Base-by-base conservation (phyloP, 2,888 invertebrate species). In the Cotesia congregata region DNA sequence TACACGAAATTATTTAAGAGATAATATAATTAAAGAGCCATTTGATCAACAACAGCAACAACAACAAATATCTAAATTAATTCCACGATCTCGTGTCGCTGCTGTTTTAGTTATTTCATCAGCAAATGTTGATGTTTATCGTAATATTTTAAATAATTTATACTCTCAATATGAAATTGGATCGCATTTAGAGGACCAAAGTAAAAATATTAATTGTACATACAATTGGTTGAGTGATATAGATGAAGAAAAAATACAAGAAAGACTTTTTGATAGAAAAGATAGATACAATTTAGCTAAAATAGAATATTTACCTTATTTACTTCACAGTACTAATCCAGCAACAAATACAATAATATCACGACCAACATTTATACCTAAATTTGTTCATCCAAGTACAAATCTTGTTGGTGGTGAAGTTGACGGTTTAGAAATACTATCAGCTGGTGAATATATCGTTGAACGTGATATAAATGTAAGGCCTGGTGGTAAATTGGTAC, bases 221-320 rank as follows among this genome's bases (percentile, higher is more conserved):
- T 96, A 93, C 87, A 99, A 99, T 87, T 99, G 97, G 96, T 92
- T 99, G 83, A 97, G 98, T 4, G 93, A 91, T 79, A 91, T 92
- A 0, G 95, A 95, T 86, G 92, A 92, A 78, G 93, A 93, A 80
- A 93, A 92, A 85, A 94, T 97, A 39, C 95, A 94, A 82, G 92
- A 93, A 30, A 91, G 95, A 85, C 87, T 96, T 17, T 96, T 96
- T 83, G 95, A 96, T 84, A 89, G 97, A 81, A 96, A 96, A 87
- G 96, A 98, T 89, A 93, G 98, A 75, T 99, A 97, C 88, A 98
- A 98, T 90, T 91, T 99, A 80, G 99, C 99, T 0, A 95, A 94
- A 90, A 96, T 99, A 78, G 91, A 93, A 80, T 98, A 97, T 86
- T 93, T 97, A 84, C 99, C 99, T 0, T 98, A 96, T 86, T 91